Conservation (phyloP, 2,797 vertebrate genomes). For the Poeciliopsis gracilis region DNA sequence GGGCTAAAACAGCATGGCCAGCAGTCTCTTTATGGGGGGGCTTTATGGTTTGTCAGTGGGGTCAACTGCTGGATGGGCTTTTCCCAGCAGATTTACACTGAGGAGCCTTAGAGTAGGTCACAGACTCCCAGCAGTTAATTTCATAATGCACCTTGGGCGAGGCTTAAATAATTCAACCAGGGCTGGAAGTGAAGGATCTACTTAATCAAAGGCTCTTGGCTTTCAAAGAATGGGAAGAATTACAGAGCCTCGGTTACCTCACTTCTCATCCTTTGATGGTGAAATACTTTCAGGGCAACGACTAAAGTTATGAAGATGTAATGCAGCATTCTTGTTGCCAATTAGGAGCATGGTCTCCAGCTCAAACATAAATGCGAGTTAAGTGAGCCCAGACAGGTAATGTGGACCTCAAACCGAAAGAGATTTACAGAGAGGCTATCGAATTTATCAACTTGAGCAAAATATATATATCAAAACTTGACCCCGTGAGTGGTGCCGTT, state of each 20-base stretch:
- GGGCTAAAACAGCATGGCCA: conserved; percentile 58
- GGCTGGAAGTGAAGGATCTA: conserved; percentile 57
- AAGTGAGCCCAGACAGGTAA: neutral
- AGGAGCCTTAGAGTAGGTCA: conserved; percentile 63
- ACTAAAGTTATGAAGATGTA: conserved; percentile 13
- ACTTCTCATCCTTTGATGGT: conserved; percentile 7
- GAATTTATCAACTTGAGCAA: conserved; percentile 15
- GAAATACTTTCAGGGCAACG: conserved; percentile 12
- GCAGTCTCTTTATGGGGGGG: conserved; percentile 73
- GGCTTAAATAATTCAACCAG: conserved; percentile 70
- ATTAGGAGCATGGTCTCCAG: conserved; percentile 13
- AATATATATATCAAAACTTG: neutral
- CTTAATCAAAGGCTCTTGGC: conserved; percentile 68
- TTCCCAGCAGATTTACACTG: conserved; percentile 66
- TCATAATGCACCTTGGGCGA: conserved; percentile 75
- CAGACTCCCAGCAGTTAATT: conserved; percentile 70
- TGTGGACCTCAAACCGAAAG: conserved; percentile 1
- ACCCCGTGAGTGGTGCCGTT: no score
- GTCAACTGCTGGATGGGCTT: conserved; percentile 63
- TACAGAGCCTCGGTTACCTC: conserved; percentile 15
- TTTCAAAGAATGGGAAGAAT: conserved; percentile 46
- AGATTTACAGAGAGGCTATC: neutral
- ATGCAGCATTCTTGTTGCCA: conserved; percentile 7
- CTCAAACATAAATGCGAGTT: conserved; percentile 14
- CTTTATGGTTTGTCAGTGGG: conserved; percentile 65